Percentiles rank a stretch among this genome's conserved stretches.
phyloP scores from a whole-genome alignment of 2,797 vertebrate genomes.

The Rhinella marina region DNA sequence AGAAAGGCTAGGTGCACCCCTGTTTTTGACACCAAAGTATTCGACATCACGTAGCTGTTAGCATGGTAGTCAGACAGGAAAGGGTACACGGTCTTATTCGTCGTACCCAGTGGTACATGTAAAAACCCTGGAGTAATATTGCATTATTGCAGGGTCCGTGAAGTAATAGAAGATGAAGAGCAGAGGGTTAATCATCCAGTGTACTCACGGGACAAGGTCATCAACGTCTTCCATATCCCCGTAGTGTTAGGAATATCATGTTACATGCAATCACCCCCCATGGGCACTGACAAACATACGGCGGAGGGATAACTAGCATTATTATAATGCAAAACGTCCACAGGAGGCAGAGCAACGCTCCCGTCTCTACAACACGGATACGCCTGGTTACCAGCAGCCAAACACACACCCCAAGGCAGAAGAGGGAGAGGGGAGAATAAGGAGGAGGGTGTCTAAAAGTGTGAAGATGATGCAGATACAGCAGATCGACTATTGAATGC shows the following conservation, averaged over 20 bases:
- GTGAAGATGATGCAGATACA: background rate
- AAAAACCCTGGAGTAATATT: background rate
- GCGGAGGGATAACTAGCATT: no score
- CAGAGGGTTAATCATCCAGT: background rate
- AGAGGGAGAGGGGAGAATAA: background rate
- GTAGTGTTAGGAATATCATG: background rate
- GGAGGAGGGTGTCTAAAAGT: background rate
- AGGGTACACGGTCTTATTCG: background rate
- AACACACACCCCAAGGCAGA: background rate
- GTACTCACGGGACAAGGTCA: constrained; percentile 18
- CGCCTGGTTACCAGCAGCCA: constrained; percentile 31
- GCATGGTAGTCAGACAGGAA: background rate
- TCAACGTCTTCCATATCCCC: constrained; percentile 6
- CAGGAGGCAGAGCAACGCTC: background rate
- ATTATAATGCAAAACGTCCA: background rate
- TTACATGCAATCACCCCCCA: background rate
- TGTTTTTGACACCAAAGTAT: background rate
- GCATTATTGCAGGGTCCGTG: background rate
- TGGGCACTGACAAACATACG: background rate
- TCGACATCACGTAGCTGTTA: background rate
- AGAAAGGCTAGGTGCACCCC: no score
- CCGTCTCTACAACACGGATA: background rate
- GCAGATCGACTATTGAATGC: no score
- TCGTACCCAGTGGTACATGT: no score
- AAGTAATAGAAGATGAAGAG: background rate